These are phyloP conservation scores for Parnassius apollo DNA, from an alignment of 2,888 invertebrate genomes.

Conservation along the genomic window DNA sequence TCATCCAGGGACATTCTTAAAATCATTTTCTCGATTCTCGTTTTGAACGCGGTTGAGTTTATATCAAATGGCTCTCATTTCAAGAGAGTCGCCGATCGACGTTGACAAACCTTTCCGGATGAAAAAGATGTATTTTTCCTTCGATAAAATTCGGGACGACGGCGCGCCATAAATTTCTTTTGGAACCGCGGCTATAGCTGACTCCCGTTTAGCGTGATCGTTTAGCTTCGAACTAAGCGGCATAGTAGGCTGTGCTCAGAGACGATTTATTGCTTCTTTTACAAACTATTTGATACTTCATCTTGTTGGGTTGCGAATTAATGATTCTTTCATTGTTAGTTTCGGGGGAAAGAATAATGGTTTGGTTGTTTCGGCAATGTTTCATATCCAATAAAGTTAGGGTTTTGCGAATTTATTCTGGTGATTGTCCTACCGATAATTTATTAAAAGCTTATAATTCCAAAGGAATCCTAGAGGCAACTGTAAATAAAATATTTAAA, in stretches of 20 bases:
- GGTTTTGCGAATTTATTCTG: too few relatives aligned
- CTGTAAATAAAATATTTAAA: too few relatives aligned
- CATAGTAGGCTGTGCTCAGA: slow-evolving; percentile 18
- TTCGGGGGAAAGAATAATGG: slow-evolving; percentile 15
- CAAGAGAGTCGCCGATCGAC: slow-evolving; percentile 61
- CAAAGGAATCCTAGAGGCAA: too few relatives aligned
- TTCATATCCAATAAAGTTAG: slow-evolving; percentile 7
- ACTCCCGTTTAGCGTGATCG: slow-evolving; percentile 37
- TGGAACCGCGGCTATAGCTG: slow-evolving; percentile 31
- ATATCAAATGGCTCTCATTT: slow-evolving; percentile 69
- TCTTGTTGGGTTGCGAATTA: slow-evolving; percentile 25
- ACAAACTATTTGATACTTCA: slow-evolving; percentile 27
- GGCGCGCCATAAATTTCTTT: slow-evolving; percentile 47
- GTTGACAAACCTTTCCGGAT: slow-evolving; percentile 69
- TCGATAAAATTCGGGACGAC: slow-evolving; percentile 68
- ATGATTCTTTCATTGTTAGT: slow-evolving; percentile 26
- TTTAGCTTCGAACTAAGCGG: slow-evolving; percentile 35
- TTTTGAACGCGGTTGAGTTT: slow-evolving; percentile 50
- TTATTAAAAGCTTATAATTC: too few relatives aligned
- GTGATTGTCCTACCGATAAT: too few relatives aligned
- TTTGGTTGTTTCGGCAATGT: slow-evolving; percentile 15
- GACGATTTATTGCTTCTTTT: slow-evolving; percentile 31
- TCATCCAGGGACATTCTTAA: slow-evolving; percentile 22
- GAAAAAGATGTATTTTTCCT: slow-evolving; percentile 72
- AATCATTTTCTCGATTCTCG: slow-evolving; percentile 34